Percentiles rank a stretch among this genome's conserved stretches.
Evolutionary conservation across 23 tunicate genomes (phyloP).

Genomic region (Trididemnum clinides): DNA sequence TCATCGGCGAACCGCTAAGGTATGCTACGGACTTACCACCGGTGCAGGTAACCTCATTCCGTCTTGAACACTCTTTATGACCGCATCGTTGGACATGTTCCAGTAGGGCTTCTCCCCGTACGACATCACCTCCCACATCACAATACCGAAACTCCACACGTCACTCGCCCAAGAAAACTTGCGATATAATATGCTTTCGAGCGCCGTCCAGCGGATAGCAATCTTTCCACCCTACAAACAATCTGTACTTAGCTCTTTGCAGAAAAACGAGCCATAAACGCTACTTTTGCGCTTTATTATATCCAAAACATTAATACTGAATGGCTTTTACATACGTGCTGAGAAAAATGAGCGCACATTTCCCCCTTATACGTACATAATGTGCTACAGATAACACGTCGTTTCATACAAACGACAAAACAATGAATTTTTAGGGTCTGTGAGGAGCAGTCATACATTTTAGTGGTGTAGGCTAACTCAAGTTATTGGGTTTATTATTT

Average conservation of each 20-base stretch:
- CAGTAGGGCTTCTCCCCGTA: conserved; percentile 99
- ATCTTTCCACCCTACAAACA: conserved; percentile 93
- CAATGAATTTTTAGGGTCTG: no score
- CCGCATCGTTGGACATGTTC: conserved; percentile 94
- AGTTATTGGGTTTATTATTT: neutral
- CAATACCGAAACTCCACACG: conserved; percentile 99
- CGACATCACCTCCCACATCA: conserved; percentile 99
- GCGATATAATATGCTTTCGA: conserved; percentile 79
- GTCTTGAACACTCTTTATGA: conserved; percentile 60
- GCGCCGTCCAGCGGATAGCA: conserved; percentile 99
- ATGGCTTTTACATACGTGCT: no score
- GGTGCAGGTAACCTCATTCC: conserved; percentile 97
- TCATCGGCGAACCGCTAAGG: neutral
- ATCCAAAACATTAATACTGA: no score
- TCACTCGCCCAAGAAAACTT: conserved; percentile 89
- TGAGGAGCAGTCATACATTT: no score
- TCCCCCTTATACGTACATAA: no score
- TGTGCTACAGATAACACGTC: no score
- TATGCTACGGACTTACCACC: conserved; percentile 37
- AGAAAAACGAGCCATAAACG: no score
- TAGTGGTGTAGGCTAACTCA: no score
- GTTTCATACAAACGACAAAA: no score
- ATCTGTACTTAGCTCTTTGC: neutral
- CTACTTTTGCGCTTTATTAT: no score
- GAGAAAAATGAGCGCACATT: no score